These are phyloP conservation scores for Lutraria lutraria DNA, from an alignment of 2,888 invertebrate species.

Conservation along the genomic window DNA sequence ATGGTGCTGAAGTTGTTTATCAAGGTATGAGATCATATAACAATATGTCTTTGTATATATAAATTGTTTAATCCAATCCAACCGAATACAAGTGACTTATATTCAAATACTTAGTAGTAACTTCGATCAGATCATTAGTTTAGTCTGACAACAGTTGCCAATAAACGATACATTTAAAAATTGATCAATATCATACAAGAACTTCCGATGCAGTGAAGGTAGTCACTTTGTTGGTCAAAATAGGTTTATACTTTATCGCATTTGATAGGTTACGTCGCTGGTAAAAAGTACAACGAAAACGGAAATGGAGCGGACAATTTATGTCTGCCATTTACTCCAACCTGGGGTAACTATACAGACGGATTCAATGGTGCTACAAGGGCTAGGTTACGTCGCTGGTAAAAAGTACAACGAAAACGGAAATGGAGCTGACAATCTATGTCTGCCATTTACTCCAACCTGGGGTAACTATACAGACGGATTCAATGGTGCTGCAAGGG, in stretches of 20 bases:
- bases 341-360: conserved; percentile 1
- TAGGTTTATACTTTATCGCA: neutral
- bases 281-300: neutral
- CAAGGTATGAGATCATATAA: neutral
- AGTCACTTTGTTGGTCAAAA: neutral
- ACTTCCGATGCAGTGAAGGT: neutral
- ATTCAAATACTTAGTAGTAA: too few species aligned
- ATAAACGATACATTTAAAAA: neutral
- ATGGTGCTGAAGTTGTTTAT: neutral
- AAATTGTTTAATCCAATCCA: neutral
- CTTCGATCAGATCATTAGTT: too few species aligned
- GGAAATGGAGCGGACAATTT: conserved; percentile 34
- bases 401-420: conserved; percentile 6
- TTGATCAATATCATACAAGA: neutral
- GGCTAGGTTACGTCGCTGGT: neutral
- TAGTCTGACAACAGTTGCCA: neutral
- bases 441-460: conserved; percentile 23
- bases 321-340: conserved; percentile 23
- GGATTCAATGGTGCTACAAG: neutral
- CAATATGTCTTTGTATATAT: neutral
- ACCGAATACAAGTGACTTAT: neutral
- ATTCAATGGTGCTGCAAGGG: neutral
- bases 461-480: conserved; percentile 26
- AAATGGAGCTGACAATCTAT: conserved; percentile 28
- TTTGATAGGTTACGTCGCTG: neutral